Base-by-base conservation (phyloP, 1,140 invertebrate species). In the Drosophila hydei region DNA sequence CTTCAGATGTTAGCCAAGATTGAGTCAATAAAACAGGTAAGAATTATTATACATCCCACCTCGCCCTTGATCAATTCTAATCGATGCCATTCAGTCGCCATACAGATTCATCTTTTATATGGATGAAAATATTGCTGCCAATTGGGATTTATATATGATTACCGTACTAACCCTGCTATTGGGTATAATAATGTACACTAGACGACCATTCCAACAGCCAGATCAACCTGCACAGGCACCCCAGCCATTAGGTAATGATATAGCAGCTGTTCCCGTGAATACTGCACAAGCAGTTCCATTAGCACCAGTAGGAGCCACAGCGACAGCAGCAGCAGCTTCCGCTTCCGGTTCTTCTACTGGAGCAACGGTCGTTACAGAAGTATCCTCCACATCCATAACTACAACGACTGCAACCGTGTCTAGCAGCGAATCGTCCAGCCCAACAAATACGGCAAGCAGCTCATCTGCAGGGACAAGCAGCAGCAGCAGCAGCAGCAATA, bases 141-240 rank as follows among this genome's bases (percentile, higher is more conserved):
- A 98, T 92, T 99, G 98, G 98, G 98, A 99, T 92, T 92, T 99
- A 11, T 99, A 98, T 92, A 92, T 99, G 61, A 96, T 99, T 56
- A 96, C 96, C 47, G 92, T 95, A 19, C 92, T 99, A 11, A 95
- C 96, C 3, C 94, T 96, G n/a, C 91, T 97, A 16, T 92, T 99
- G 47, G 97, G 96, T 19, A 92, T 96, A 6, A 94, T 98, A 0
- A 94, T 97, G 60, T 97, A 97, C 88, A 95, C 96, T 68, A 93
- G 95, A 63, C 93, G 96, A 72, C 95, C 95, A 12, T 93, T 94
- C 75, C 92, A 91, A 72, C 76, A 91, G 33, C 79, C 50, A 16
- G 87, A 76, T 52, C 67, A 58, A 69, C 42, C 58, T 12, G 72
- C 59, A 42, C 73, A 59, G 27, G 67, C 47, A 8, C 58, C 47